phyloP scores from a whole-genome alignment of 1,140 invertebrate genomes.

The Drosophila jambulina region DNA sequence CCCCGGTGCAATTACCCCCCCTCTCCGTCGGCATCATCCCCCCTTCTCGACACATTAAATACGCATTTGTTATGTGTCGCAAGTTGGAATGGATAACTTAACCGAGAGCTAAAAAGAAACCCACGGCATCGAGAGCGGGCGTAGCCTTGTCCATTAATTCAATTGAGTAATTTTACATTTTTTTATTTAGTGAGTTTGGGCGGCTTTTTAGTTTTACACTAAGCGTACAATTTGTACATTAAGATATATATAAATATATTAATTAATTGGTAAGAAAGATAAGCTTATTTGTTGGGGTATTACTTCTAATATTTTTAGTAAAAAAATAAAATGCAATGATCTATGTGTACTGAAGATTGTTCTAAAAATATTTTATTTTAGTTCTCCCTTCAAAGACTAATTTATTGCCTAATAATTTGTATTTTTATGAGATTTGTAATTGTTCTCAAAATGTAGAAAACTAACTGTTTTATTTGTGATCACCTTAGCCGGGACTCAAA shows the following conservation, averaged over 20 bases:
- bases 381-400: too few relatives aligned
- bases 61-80: conserved; percentile 80
- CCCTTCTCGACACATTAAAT: conserved; percentile 74
- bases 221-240: background rate
- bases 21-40: conserved; percentile 1
- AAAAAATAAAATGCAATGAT: too few relatives aligned
- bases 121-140: conserved; percentile 38
- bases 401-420: too few relatives aligned
- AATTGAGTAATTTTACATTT: conserved; percentile 55
- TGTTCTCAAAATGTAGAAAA: too few relatives aligned
- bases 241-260: background rate
- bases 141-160: conserved; percentile 65
- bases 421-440: too few relatives aligned
- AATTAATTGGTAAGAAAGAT: background rate
- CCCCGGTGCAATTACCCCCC: conserved; percentile 38
- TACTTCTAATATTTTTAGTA: too few relatives aligned
- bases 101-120: conserved; percentile 24
- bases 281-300: too few relatives aligned
- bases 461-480: too few relatives aligned
- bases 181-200: conserved; percentile 31
- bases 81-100: conserved; percentile 55
- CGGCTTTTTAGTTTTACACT: conserved; percentile 28
- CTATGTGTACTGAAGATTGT: too few relatives aligned
- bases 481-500: too few relatives aligned
- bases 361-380: too few relatives aligned